Evolutionary conservation across 2,888 invertebrate genomes (phyloP), one percentile per base, ranked within the genome.

Genomic region (Thysanoteuthis rhombus): DNA sequence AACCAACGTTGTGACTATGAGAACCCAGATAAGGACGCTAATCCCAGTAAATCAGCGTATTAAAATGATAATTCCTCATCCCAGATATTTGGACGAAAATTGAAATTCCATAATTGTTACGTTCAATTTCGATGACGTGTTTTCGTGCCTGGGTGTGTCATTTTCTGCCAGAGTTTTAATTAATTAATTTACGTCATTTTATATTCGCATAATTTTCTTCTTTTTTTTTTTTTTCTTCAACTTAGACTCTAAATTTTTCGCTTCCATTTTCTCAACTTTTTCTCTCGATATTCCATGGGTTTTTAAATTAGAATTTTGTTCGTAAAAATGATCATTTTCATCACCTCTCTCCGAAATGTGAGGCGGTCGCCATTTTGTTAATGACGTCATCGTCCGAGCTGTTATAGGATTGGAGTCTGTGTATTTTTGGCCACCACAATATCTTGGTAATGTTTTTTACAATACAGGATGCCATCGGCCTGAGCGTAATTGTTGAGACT

Each of bases 401-500:
- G 6, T 58, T 93, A 93, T 12, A 93, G 36, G 25, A 93, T 38
- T 0, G 94, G 93, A 0, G 95, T 94, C 94, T 97, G 97, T 0
- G 97, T 95, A 94, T 97, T 97, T 94, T 96, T 96, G 75, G 97
- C 96, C 28, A 96, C 95, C 25, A 97, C 95, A 28, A 94, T 93
- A 47, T 96, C 95, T 94, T 95, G 95, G 94, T 95, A 97, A 94
- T 97, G 96, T 89, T 96, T 97, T 95, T 96, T 97, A 95, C 97
- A 97, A 95, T 96, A 97, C 39, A 97, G 94, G n/a, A 95, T 94
- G 22, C 96, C 96, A 16, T 96, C 96, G 6, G 95, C 95, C 93
- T 97, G 97, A 19, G 95, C 95, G 94, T 97, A 97, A 94, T 96
- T 97, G 93, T 97, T 96, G 58, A 96, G 93, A 93, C 97, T 97